phyloP scores from a whole-genome alignment of 2,113 vertebrate genomes.

The Lepisosteus oculatus region DNA sequence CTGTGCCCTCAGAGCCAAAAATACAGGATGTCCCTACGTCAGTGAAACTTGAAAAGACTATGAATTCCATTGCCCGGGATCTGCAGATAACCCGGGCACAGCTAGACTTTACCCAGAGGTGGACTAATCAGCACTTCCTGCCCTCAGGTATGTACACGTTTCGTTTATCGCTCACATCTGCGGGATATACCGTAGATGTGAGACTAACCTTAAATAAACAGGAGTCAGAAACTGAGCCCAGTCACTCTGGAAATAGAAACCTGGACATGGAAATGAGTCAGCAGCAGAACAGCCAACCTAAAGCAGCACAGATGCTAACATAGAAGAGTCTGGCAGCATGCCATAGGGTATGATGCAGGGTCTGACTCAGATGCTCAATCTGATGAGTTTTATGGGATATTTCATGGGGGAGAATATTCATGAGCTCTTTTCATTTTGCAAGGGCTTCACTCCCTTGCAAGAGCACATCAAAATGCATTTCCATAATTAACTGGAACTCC shows the following conservation, averaged over 20 bases:
- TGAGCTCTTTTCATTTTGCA: background rate
- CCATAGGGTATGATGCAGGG: too few relatives aligned
- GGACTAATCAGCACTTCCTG: constrained; percentile 53
- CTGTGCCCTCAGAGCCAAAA: constrained; percentile 33
- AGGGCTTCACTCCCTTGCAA: background rate
- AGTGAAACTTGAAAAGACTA: constrained; percentile 22
- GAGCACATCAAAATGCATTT: background rate
- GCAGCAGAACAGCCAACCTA: too few relatives aligned
- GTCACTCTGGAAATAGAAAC: too few relatives aligned
- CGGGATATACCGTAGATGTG: background rate
- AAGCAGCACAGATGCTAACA: too few relatives aligned
- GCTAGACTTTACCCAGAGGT: constrained; percentile 53
- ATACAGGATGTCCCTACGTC: constrained; percentile 16
- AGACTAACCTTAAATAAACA: constrained; percentile 4
- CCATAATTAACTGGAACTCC: background rate
- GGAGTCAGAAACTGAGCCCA: background rate
- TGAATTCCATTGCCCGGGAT: constrained; percentile 48
- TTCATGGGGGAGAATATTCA: background rate
- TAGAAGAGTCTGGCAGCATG: background rate
- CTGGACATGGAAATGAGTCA: too few relatives aligned
- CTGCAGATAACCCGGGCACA: constrained; percentile 58
- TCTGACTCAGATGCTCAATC: too few relatives aligned
- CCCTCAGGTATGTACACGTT: constrained; percentile 74
- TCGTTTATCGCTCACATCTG: constrained; percentile 1
- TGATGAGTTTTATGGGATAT: background rate